Conservation (phyloP, 2,113 vertebrate species). For the Oreochromis spilurus region DNA sequence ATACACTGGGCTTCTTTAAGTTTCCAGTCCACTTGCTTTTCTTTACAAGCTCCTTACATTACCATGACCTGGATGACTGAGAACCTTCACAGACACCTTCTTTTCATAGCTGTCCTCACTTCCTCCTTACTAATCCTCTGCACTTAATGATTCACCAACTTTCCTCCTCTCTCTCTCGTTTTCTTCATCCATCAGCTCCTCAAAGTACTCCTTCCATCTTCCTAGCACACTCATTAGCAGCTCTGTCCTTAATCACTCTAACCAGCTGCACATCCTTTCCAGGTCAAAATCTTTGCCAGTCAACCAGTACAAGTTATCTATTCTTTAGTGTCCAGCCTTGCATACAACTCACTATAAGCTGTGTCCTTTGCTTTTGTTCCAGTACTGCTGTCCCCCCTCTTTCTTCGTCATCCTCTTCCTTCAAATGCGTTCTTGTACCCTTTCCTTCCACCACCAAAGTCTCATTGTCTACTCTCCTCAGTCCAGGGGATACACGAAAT, state of each 20-base stretch:
- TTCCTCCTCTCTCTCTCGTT: neutral
- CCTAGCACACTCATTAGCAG: neutral
- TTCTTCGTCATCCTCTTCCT: neutral
- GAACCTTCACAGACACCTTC: too few relatives aligned
- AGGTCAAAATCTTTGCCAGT: neutral
- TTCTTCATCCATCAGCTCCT: neutral
- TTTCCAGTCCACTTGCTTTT: too few relatives aligned
- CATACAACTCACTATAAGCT: neutral
- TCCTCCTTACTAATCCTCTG: neutral
- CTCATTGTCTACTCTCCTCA: neutral
- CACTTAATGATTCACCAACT: neutral
- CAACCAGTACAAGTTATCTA: neutral
- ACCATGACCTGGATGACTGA: too few relatives aligned
- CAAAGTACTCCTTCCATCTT: neutral
- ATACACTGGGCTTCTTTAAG: too few relatives aligned
- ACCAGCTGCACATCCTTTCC: neutral
- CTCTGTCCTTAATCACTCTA: neutral
- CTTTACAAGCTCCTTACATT: too few relatives aligned
- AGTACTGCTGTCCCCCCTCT: neutral
- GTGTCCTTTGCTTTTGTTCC: neutral
- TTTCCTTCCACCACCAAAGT: neutral
- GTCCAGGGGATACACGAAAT: neutral
- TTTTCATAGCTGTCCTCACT: neutral
- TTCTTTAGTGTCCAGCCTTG: neutral
- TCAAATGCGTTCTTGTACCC: neutral